Percentiles rank a stretch among this genome's conserved stretches.
These are phyloP conservation scores for Sinocyclocheilus anshuiensis DNA, from an alignment of 2,113 vertebrate genomes.

Conservation along the genomic window DNA sequence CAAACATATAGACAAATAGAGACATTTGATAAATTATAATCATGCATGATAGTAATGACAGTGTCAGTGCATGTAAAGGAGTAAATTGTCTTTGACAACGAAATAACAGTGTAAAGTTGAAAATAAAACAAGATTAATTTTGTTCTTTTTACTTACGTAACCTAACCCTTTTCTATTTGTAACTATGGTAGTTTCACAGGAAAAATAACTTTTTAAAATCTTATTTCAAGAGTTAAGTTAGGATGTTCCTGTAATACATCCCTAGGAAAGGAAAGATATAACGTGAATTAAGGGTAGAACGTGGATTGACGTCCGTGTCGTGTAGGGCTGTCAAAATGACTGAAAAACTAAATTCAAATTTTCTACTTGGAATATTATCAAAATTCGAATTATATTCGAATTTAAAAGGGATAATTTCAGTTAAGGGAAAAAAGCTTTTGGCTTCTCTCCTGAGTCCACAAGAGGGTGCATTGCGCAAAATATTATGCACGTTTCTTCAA, in stretches of 20 bases:
- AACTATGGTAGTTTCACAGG: background rate
- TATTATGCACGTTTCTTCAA: too few relatives aligned
- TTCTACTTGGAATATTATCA: too few relatives aligned
- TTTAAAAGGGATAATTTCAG: too few relatives aligned
- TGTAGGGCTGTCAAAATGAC: too few relatives aligned
- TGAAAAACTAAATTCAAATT: too few relatives aligned
- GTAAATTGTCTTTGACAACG: background rate
- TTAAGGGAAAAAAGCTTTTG: too few relatives aligned
- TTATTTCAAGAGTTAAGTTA: background rate
- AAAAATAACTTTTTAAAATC: background rate
- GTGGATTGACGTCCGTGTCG: slow-evolving; percentile 1
- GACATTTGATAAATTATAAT: background rate
- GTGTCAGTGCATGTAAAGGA: background rate
- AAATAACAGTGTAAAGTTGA: background rate
- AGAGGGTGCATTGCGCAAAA: too few relatives aligned
- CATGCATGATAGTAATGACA: background rate
- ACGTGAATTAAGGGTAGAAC: background rate
- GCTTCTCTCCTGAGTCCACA: too few relatives aligned
- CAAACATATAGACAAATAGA: background rate
- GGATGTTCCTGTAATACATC: background rate
- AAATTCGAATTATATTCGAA: too few relatives aligned
- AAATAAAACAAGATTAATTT: background rate
- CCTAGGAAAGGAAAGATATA: background rate
- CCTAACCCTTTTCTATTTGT: background rate
- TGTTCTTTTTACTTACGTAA: background rate